These are phyloP conservation scores for Hippocampus abdominalis DNA, from an alignment of 2,113 vertebrate genomes.

Conservation along the genomic window DNA sequence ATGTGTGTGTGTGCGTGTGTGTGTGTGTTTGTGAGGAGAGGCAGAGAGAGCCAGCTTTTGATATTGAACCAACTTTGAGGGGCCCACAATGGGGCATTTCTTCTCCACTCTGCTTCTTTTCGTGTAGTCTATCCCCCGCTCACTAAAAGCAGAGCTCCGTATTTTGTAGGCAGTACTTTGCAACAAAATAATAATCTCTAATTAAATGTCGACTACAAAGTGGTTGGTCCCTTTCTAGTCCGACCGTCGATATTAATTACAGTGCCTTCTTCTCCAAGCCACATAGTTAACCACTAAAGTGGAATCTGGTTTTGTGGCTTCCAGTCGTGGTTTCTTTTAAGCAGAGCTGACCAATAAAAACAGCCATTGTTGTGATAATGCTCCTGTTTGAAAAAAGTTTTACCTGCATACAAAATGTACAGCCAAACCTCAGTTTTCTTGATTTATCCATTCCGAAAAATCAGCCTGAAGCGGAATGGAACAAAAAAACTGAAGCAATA, in stretches of 20 bases:
- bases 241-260: neutral
- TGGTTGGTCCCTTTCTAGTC: constrained; percentile 1
- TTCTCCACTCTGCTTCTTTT: constrained; percentile 38
- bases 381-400: constrained; percentile 4
- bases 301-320: constrained; percentile 19
- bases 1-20: constrained; percentile 30
- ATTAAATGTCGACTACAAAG: neutral
- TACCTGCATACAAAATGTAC: neutral
- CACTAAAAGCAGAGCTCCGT: constrained; percentile 8
- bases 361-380: constrained; percentile 11
- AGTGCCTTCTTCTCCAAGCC: constrained; percentile 25
- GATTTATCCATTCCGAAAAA: neutral
- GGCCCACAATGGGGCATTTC: constrained; percentile 50
- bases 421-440: neutral
- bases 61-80: constrained; percentile 63
- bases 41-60: constrained; percentile 49
- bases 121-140: constrained; percentile 26
- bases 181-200: neutral
- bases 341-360: constrained; percentile 9
- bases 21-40: constrained; percentile 16
- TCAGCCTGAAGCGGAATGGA: neutral
- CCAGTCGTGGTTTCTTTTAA: constrained; percentile 13
- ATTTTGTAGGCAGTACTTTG: neutral
- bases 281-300: constrained; percentile 19
- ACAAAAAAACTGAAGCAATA: neutral